These are phyloP conservation scores for Karalla daura DNA, from an alignment of 2,797 vertebrate genomes.

Conservation along the genomic window DNA sequence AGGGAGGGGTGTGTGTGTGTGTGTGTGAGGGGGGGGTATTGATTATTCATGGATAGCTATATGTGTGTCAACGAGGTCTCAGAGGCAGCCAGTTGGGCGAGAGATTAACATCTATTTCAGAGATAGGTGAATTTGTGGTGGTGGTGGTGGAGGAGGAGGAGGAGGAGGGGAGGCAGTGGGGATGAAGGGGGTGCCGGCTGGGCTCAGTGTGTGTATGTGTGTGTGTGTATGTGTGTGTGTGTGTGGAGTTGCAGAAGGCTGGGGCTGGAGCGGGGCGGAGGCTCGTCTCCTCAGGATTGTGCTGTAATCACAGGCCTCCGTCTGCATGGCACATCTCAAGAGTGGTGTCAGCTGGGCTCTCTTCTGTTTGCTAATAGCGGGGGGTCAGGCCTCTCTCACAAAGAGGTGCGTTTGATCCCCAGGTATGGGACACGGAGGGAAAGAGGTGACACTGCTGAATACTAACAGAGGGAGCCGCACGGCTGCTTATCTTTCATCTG, in stretches of 20 bases:
- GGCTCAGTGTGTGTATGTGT: conserved; percentile 23
- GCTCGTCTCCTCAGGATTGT: conserved; percentile 78
- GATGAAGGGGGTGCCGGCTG: conserved; percentile 29
- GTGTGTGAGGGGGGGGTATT: conserved; percentile 67
- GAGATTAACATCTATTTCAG: conserved; percentile 84
- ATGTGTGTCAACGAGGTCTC: conserved; percentile 77
- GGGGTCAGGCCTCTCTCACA: conserved; percentile 79
- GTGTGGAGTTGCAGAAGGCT: conserved; percentile 45
- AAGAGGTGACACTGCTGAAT: conserved; percentile 73
- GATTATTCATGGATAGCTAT: conserved; percentile 78
- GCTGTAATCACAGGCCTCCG: conserved; percentile 82
- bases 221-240: conserved; percentile 29
- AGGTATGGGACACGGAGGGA: conserved; percentile 72
- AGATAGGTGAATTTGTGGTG: conserved; percentile 73
- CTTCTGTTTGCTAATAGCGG: conserved; percentile 83
- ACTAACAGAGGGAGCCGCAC: conserved; percentile 65
- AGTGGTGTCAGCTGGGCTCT: conserved; percentile 82
- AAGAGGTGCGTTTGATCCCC: conserved; percentile 82
- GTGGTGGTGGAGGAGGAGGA: no score
- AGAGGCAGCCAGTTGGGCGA: conserved; percentile 69
- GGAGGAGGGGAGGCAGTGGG: conserved; percentile 48
- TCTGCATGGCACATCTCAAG: conserved; percentile 80
- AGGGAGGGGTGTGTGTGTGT: no score
- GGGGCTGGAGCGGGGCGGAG: conserved; percentile 61
- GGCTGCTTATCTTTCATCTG: conserved; percentile 60